A percentile compares a stretch with the other conserved stretches of the same genome.
Conservation (phyloP, 2,888 invertebrate genomes). For the Parnassius glacialis region DNA sequence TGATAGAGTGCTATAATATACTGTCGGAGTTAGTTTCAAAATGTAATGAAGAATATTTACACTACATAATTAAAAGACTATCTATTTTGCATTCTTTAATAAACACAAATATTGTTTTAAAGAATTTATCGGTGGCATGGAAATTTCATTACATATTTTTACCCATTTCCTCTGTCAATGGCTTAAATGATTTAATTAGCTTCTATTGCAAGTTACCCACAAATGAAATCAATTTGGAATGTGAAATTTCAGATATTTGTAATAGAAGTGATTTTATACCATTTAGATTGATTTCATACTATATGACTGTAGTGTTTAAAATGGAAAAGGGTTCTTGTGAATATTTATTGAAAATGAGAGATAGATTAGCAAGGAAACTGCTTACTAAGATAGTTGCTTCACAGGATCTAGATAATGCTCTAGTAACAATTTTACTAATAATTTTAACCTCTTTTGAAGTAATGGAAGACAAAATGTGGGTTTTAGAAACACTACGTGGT, state of each 20-base stretch:
- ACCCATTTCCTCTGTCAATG: slow-evolving; percentile 61
- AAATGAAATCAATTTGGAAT: slow-evolving; percentile 33
- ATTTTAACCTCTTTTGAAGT: slow-evolving; percentile 47
- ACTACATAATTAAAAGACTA: slow-evolving; percentile 52
- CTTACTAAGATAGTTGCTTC: slow-evolving; percentile 54
- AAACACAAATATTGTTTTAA: slow-evolving; percentile 57
- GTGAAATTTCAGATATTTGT: slow-evolving; percentile 30
- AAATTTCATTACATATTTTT: slow-evolving; percentile 72
- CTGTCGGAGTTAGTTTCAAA: slow-evolving; percentile 54
- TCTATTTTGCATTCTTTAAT: slow-evolving; percentile 57
- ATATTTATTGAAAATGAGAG: slow-evolving; percentile 39
- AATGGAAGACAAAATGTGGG: slow-evolving; percentile 44
- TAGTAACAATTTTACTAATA: slow-evolving; percentile 57
- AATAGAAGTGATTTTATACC: slow-evolving; percentile 60
- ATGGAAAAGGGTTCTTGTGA: slow-evolving; percentile 31
- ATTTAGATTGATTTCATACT: slow-evolving; percentile 48
- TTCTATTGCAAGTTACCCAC: slow-evolving; percentile 41
- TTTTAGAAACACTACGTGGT: slow-evolving; percentile 57
- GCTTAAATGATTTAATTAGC: slow-evolving; percentile 60
- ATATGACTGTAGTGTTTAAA: slow-evolving; percentile 40
- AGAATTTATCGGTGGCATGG: slow-evolving; percentile 67
- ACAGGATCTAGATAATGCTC: slow-evolving; percentile 64
- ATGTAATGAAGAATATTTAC: slow-evolving; percentile 64
- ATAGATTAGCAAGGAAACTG: slow-evolving; percentile 49
- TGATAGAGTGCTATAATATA: slow-evolving; percentile 53